A percentile compares a stretch with the other conserved stretches of the same genome.
Evolutionary conservation across 2,797 vertebrate genomes (phyloP).

Genomic region (Fistularia tabacaria): DNA sequence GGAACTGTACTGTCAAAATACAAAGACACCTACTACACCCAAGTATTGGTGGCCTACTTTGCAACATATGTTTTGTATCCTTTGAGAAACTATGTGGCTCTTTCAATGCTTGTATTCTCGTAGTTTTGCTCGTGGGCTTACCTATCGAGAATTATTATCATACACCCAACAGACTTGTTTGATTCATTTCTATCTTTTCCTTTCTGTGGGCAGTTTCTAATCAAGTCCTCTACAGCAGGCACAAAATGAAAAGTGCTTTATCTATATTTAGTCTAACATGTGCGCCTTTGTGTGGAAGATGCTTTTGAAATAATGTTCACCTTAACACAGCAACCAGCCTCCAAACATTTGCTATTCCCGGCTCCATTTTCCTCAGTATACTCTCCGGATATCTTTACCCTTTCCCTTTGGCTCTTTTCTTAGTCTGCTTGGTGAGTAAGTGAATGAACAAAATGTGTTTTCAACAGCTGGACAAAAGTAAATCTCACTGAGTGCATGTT

Average conservation of each 20-base stretch:
- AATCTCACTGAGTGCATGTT: too few relatives aligned
- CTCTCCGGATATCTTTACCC: slow-evolving; percentile 98
- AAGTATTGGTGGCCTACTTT: slow-evolving; percentile 97
- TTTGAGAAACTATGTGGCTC: slow-evolving; percentile 56
- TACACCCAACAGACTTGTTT: too few relatives aligned
- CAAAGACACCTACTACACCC: slow-evolving; percentile 95
- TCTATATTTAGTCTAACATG: background rate
- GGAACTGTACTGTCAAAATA: slow-evolving; percentile 97
- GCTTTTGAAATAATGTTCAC: slow-evolving; percentile 24
- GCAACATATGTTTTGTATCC: slow-evolving; percentile 99
- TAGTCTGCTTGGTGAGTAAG: slow-evolving; percentile 96
- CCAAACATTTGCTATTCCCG: slow-evolving; percentile 99
- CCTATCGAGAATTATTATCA: background rate
- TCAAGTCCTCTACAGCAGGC: too few relatives aligned
- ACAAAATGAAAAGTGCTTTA: background rate
- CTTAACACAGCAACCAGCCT: slow-evolving; percentile 84
- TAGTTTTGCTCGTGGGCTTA: background rate
- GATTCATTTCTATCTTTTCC: too few relatives aligned
- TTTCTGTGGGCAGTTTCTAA: too few relatives aligned
- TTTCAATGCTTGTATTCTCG: background rate
- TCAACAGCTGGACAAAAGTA: too few relatives aligned
- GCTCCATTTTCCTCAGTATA: slow-evolving; percentile 98
- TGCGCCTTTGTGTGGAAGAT: background rate
- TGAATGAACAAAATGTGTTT: too few relatives aligned
- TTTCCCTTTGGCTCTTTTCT: slow-evolving; percentile 93